A percentile compares a stretch with the other conserved stretches of the same genome.
Evolutionary conservation across 2,888 invertebrate genomes (phyloP).

Genomic region (Linnaemya tessellans): DNA sequence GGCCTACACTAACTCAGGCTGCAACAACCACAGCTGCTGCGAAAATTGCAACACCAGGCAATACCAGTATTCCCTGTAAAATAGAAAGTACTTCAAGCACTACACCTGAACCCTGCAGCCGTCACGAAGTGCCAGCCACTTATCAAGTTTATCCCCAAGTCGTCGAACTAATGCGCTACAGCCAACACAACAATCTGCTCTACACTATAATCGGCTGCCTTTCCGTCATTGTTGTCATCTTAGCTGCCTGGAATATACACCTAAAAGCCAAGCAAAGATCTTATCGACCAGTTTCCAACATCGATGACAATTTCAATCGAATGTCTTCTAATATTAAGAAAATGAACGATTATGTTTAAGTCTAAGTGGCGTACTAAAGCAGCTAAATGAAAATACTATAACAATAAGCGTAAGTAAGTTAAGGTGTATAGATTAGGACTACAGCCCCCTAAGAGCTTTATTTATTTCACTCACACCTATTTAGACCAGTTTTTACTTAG

Average conservation of each 20-base stretch:
- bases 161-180: slow-evolving; percentile 76
- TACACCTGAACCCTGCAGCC: slow-evolving; percentile 59
- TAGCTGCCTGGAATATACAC: slow-evolving; percentile 76
- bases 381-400: slow-evolving; percentile 54
- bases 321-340: slow-evolving; percentile 75
- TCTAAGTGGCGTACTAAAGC: neutral
- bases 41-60: neutral
- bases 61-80: slow-evolving; percentile 59
- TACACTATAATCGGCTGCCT: slow-evolving; percentile 75
- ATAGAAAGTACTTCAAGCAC: slow-evolving; percentile 18
- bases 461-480: slow-evolving; percentile 14
- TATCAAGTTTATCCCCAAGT: slow-evolving; percentile 77
- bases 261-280: slow-evolving; percentile 81
- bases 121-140: slow-evolving; percentile 73
- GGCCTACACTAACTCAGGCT: neutral
- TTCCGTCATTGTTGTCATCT: slow-evolving; percentile 70
- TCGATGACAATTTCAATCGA: slow-evolving; percentile 81
- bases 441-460: slow-evolving; percentile 22
- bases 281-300: slow-evolving; percentile 81
- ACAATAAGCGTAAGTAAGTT: slow-evolving; percentile 38
- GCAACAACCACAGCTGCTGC: slow-evolving; percentile 8
- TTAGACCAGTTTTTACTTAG: slow-evolving; percentile 52
- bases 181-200: slow-evolving; percentile 73
- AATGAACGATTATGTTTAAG: slow-evolving; percentile 75
- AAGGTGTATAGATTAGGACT: slow-evolving; percentile 50